These are phyloP conservation scores for Cinara cedri DNA, from an alignment of 2,888 invertebrate genomes.

Conservation along the genomic window DNA sequence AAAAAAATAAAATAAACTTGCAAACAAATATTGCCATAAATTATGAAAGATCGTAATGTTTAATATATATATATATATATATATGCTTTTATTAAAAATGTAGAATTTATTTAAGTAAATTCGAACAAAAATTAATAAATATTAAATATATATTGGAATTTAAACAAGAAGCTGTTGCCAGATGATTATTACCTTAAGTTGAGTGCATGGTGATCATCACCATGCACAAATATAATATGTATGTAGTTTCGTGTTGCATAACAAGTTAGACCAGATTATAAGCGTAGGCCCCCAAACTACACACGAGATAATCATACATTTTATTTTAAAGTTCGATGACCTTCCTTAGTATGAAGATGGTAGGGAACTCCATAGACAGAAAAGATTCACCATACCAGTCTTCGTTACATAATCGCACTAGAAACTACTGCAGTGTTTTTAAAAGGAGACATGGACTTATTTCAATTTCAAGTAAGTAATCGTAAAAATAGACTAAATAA, in stretches of 20 bases:
- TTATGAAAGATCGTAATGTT: too few relatives aligned
- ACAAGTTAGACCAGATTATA: slow-evolving; percentile 52
- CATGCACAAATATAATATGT: too few relatives aligned
- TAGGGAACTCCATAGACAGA: slow-evolving; percentile 39
- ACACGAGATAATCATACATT: slow-evolving; percentile 25
- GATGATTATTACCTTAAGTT: too few relatives aligned
- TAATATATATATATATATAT: too few relatives aligned
- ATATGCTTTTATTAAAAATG: too few relatives aligned
- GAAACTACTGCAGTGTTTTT: slow-evolving; percentile 29
- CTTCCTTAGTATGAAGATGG: slow-evolving; percentile 27
- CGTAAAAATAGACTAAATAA: background rate
- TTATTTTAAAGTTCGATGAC: slow-evolving; percentile 47
- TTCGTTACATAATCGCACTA: slow-evolving; percentile 51
- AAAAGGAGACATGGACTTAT: slow-evolving; percentile 27
- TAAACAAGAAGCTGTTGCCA: too few relatives aligned
- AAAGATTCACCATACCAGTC: slow-evolving; percentile 40
- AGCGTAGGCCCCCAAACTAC: slow-evolving; percentile 27
- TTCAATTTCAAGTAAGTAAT: slow-evolving; percentile 33
- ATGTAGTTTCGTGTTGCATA: background rate
- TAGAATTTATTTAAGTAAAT: too few relatives aligned
- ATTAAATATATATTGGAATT: too few relatives aligned
- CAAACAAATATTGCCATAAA: too few relatives aligned
- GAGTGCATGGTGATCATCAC: too few relatives aligned
- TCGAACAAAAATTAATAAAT: too few relatives aligned
- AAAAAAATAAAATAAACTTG: too few relatives aligned